Conservation (phyloP, 2,888 invertebrate species). For the Calameuta idolon region DNA sequence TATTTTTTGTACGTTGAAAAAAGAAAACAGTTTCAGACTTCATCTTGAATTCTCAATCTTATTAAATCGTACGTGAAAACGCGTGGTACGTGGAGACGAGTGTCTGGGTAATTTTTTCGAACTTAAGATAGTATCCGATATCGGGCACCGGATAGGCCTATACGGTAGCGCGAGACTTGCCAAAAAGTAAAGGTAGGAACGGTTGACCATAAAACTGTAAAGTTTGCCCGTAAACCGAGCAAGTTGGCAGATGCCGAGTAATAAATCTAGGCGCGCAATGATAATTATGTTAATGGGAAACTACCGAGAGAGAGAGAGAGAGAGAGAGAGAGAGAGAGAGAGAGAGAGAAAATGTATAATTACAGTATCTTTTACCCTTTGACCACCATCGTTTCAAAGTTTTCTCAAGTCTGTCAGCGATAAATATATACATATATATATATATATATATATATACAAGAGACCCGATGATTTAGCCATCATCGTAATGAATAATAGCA, state of each 20-base stretch:
- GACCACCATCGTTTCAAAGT: background rate
- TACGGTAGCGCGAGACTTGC: background rate
- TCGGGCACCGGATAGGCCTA: background rate
- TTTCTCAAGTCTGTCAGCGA: background rate
- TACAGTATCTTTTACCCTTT: background rate
- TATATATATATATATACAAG: background rate
- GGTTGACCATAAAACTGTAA: background rate
- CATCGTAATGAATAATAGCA: background rate
- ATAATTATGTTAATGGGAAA: background rate
- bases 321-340: background rate
- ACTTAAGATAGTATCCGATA: background rate
- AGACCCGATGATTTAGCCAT: background rate
- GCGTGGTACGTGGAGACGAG: too few relatives aligned
- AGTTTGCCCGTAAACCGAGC: background rate
- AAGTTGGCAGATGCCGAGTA: background rate
- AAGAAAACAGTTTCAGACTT: background rate
- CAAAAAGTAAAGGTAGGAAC: background rate
- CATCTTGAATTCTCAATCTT: background rate
- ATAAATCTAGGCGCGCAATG: background rate
- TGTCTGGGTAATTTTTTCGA: background rate
- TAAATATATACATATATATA: background rate
- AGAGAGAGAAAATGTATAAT: background rate
- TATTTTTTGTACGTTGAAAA: background rate
- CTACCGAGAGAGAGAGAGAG: background rate
- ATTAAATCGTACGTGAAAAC: background rate